Percentiles rank a stretch among this genome's conserved stretches.
Evolutionary conservation across 1,140 invertebrate species (phyloP).

Genomic region (Cryptotermes secundus): DNA sequence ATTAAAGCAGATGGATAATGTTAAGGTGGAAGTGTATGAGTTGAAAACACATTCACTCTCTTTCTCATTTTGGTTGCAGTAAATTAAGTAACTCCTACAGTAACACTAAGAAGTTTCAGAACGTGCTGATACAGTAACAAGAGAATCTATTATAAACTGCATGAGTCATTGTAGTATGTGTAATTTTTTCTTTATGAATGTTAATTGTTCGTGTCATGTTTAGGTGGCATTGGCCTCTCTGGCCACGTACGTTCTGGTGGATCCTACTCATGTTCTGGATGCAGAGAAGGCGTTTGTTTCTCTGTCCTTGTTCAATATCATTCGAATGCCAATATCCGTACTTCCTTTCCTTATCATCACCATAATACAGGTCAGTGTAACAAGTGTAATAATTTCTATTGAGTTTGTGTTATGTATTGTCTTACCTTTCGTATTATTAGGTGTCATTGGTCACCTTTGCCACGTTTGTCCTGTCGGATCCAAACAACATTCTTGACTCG

Average conservation of each 20-base stretch:
- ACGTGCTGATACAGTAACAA: too few relatives aligned
- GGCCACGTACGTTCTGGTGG: slow-evolving; percentile 51
- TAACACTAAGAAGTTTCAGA: too few relatives aligned
- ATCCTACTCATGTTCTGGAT: slow-evolving; percentile 52
- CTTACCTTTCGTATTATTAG: slow-evolving; percentile 50
- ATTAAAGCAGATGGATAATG: too few relatives aligned
- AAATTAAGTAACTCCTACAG: too few relatives aligned
- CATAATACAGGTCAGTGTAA: slow-evolving; percentile 41
- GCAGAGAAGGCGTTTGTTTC: slow-evolving; percentile 64
- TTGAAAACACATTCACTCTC: too few relatives aligned
- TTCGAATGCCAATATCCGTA: slow-evolving; percentile 50
- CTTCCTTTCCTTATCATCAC: slow-evolving; percentile 51
- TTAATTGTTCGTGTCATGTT: neutral
- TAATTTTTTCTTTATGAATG: neutral
- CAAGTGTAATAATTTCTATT: slow-evolving; percentile 20
- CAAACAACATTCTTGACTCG: slow-evolving; percentile 81
- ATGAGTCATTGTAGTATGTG: neutral
- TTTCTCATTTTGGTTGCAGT: too few relatives aligned
- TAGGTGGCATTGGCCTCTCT: slow-evolving; percentile 46
- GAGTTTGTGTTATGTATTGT: slow-evolving; percentile 36
- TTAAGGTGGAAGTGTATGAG: too few relatives aligned
- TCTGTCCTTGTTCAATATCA: slow-evolving; percentile 60
- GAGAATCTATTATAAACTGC: too few relatives aligned
- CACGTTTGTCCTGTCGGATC: slow-evolving; percentile 82
- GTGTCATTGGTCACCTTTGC: slow-evolving; percentile 90